Evolutionary conservation across 92 coral and sea anemone species (phyloP), one percentile per base, ranked within the genome.

Genomic region (Porites divaricata): DNA sequence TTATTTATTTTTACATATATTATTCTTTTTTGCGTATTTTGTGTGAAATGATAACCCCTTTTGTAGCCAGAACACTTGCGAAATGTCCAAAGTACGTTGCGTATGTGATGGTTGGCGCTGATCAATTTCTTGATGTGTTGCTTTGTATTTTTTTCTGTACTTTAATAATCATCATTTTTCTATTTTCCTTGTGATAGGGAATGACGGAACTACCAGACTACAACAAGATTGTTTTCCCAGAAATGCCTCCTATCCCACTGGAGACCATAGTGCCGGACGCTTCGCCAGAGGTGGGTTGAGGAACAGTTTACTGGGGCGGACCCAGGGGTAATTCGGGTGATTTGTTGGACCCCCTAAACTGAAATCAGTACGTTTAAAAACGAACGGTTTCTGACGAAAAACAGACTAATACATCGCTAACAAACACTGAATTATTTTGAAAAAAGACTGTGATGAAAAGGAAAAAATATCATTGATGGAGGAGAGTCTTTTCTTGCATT

Each of bases 171-270:
- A 9, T 50, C 15, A 4, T 49, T 16, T 21, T 28, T 20, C n/a
- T n/a, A 41, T 6, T 24, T 2, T 9, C 19, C 19, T 8, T 75
- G 24, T n/a, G 24, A 49, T 70, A 95, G 98, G 98, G 97, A 15
- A 97, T 97, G 99, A 91, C 99, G 68, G 98, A 95, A 65, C 92
- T 97, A 63, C 99, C 99, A 11, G 99, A 97, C 76, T 97, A 97
- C 76, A 97, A 97, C 84, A 97, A 97, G 85, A 97, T 97, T 49
- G 95, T 96, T 2, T 97, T 97, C 69, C 99, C 99, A 13, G 97
- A 97, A 65, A 97, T 97, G 99, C 99, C 98, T 10, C 96, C 99
- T n/a, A 97, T 97, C 19, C 99, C 99, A 1, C 70, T 97, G 52
- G 99, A 97, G 84, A 95, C 93, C 49, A 93, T 97, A 77, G 99